These are phyloP conservation scores for Neostethus bicornis DNA, from an alignment of 2,797 vertebrate genomes.

Conservation along the genomic window DNA sequence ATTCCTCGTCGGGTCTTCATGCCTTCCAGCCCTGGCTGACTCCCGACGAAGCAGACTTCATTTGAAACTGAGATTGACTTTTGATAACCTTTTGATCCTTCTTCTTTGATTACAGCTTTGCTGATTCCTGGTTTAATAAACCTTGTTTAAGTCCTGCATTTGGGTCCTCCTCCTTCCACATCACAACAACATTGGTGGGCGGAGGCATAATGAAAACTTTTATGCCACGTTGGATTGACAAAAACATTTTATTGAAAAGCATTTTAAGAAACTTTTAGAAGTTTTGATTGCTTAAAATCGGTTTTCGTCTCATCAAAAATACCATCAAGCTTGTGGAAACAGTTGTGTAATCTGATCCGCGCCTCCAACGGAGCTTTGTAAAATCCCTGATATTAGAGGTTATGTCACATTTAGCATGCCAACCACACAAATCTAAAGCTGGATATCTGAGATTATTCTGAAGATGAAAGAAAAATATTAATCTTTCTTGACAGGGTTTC, in stretches of 20 bases:
- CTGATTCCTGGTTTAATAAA: too few species aligned
- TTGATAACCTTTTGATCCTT: too few species aligned
- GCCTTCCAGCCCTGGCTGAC: too few species aligned
- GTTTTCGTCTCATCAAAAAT: neutral
- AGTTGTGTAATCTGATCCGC: conserved; percentile 1
- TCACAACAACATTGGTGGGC: too few species aligned
- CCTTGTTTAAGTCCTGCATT: too few species aligned
- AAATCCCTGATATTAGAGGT: conserved; percentile 3
- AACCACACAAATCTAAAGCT: neutral
- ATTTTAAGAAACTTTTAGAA: neutral
- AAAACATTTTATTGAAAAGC: too few species aligned
- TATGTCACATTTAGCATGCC: neutral
- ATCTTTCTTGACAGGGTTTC: neutral
- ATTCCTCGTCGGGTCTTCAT: too few species aligned
- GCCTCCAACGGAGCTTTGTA: conserved; percentile 13
- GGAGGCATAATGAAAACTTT: too few species aligned
- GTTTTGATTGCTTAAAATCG: neutral
- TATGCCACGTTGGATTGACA: neutral
- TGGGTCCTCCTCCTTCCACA: too few species aligned
- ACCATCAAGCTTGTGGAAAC: conserved; percentile 1
- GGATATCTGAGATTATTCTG: neutral
- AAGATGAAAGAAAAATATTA: neutral
- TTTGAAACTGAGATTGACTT: too few species aligned
- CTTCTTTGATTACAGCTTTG: too few species aligned
- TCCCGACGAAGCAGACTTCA: too few species aligned